Percentiles rank a stretch among this genome's conserved stretches.
These are phyloP conservation scores for Sphenodon punctatus DNA, from an alignment of 2,797 vertebrate genomes.

Conservation along the genomic window DNA sequence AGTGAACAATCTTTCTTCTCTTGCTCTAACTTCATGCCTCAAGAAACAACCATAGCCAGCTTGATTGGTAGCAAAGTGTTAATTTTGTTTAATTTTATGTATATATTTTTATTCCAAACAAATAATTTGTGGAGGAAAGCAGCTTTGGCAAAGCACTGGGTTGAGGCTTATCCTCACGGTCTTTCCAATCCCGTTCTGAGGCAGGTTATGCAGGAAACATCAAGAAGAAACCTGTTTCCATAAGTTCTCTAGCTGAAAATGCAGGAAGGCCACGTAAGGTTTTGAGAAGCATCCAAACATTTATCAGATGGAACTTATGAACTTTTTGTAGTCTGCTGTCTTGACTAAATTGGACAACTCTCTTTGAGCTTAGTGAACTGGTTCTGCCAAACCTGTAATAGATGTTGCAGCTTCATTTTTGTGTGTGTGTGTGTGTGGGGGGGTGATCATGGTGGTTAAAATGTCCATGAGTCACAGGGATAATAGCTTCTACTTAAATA, in stretches of 20 bases:
- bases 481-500: slow-evolving; percentile 49
- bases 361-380: slow-evolving; percentile 2
- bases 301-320: slow-evolving; percentile 50
- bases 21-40: slow-evolving; percentile 69
- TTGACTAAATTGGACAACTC: slow-evolving; percentile 19
- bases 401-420: slow-evolving; percentile 41
- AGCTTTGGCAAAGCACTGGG: not conserved
- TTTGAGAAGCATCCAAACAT: slow-evolving; percentile 48
- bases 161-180: slow-evolving; percentile 1
- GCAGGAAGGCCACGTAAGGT: slow-evolving; percentile 18
- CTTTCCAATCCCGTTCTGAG: not conserved
- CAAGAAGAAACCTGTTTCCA: slow-evolving; percentile 26
- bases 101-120: no score
- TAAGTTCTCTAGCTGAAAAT: slow-evolving; percentile 13
- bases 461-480: slow-evolving; percentile 55
- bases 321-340: slow-evolving; percentile 27
- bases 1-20: no score
- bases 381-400: slow-evolving; percentile 49
- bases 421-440: no score
- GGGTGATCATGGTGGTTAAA: slow-evolving; percentile 26
- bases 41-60: slow-evolving; percentile 51
- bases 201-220: not conserved
- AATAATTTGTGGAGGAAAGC: not conserved
- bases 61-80: slow-evolving; percentile 59
- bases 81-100: no score